Evolutionary conservation across 2,797 vertebrate genomes (phyloP), one percentile per base, ranked within the genome.

Genomic region (Dendrocincla fuliginosa): DNA sequence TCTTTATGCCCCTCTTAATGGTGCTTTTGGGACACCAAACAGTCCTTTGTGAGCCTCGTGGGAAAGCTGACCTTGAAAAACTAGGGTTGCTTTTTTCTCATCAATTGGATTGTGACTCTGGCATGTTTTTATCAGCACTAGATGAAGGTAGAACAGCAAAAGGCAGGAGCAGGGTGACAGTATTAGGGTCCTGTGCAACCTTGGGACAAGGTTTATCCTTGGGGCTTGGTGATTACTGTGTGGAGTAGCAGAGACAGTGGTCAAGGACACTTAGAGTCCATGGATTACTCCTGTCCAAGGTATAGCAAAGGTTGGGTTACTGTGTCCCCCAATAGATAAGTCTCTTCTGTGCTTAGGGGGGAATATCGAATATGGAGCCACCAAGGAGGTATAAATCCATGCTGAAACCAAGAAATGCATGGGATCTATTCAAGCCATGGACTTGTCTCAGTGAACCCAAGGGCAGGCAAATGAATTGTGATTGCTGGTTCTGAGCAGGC

Each of bases 401-500:
- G 39, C 65, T 64, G 65, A 79, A 83, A 65, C 28, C 52, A 68
- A 64, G 41, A 60, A 76, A 69, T 64, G 5, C 33, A 14, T 27
- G 44, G 52, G 86, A 82, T 79, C 39, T 84, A 4, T 88, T 46
- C 47, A 74, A 94, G 85, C 39, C 68, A 37, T 8, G 2, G 80
- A 67, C 82, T 81, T 65, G 55, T 71, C 59, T 64, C 63, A 27
- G 30, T 52, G 78, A 84, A 44, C 68, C 73, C 65, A 89, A 86
- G 69, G 82, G n/a, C 42, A 85, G 61, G 75, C 61, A 61, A 84
- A 37, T 17, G 59, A 91, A 87, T 82, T 19, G 95, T 74, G 84
- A 57, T 89, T 32, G 71, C 32, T 86, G 96, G 94, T 90, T 84
- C 79, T 75, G 91, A 93, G 91, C 68, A 94, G 91, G 91, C 68